These are phyloP conservation scores for Nephrotoma appendiculata DNA, from an alignment of 2,888 invertebrate genomes.

Conservation along the genomic window DNA sequence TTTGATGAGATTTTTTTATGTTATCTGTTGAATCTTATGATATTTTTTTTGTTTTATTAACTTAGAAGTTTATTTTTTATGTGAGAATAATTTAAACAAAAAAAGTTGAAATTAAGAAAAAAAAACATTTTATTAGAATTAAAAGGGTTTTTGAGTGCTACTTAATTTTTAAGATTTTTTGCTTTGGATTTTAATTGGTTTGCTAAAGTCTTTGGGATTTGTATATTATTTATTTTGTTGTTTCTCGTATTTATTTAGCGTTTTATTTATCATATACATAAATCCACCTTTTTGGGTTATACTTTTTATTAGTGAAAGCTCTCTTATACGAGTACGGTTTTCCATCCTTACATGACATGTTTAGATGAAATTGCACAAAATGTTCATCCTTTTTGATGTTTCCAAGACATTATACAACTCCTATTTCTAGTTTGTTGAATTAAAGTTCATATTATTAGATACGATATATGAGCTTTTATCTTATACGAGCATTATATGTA, in stretches of 20 bases:
- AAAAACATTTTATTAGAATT: not conserved
- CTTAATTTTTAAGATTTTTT: not conserved
- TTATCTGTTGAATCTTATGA: not conserved
- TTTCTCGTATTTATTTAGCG: not conserved
- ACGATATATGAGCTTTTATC: not conserved
- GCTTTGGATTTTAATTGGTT: not conserved
- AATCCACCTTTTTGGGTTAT: not conserved
- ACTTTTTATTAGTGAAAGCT: not conserved
- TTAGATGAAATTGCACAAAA: not conserved
- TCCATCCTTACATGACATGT: not conserved
- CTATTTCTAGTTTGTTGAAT: not conserved
- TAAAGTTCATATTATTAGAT: not conserved
- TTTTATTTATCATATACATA: not conserved
- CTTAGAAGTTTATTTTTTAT: not conserved
- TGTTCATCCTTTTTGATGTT: not conserved
- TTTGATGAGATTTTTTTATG: not conserved
- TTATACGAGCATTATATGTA: not conserved
- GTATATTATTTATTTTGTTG: not conserved
- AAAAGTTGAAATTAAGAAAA: not conserved
- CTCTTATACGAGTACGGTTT: not conserved
- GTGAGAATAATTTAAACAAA: not conserved
- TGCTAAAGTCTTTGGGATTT: not conserved
- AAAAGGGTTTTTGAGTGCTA: not conserved
- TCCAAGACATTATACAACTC: not conserved
- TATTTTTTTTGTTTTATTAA: not conserved